These are phyloP conservation scores for Caenorhabditis zanzibari DNA, from an alignment of 2,888 invertebrate genomes.

Conservation along the genomic window DNA sequence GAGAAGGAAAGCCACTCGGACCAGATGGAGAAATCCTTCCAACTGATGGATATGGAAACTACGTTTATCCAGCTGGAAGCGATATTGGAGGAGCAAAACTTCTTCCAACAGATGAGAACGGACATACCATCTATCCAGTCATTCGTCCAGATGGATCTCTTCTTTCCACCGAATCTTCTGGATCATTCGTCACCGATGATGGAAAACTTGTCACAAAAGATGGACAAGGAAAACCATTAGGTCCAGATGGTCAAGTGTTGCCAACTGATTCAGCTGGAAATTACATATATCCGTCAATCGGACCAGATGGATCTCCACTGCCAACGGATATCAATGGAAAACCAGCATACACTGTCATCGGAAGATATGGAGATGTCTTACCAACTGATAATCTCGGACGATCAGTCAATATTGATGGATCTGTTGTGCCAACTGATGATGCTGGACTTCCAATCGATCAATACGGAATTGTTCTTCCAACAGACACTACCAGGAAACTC, in stretches of 20 bases:
- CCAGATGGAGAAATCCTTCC: slow-evolving; percentile 68
- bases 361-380: slow-evolving; percentile 68
- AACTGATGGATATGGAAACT: slow-evolving; percentile 64
- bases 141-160: slow-evolving; percentile 64
- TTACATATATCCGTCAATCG: slow-evolving; percentile 69
- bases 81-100: slow-evolving; percentile 48
- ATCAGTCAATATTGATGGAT: slow-evolving; percentile 65
- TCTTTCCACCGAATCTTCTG: slow-evolving; percentile 55
- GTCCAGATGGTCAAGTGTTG: slow-evolving; percentile 68
- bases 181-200: slow-evolving; percentile 65
- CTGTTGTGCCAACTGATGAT: slow-evolving; percentile 65
- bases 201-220: slow-evolving; percentile 61
- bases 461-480: slow-evolving; percentile 68
- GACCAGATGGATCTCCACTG: slow-evolving; percentile 62
- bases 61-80: slow-evolving; percentile 62
- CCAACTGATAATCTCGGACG: slow-evolving; percentile 68
- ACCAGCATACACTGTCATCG: slow-evolving; percentile 66
- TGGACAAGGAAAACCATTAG: slow-evolving; percentile 61
- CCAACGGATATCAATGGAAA: slow-evolving; percentile 62
- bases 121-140: slow-evolving; percentile 60
- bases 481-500: slow-evolving; percentile 63
- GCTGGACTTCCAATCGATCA: slow-evolving; percentile 68
- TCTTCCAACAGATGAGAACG: slow-evolving; percentile 62
- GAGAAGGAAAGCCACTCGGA: slow-evolving; percentile 64
- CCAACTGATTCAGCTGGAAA: slow-evolving; percentile 63